Base-by-base conservation (phyloP, 2,888 invertebrate genomes). In the Drosophila neotestacea region DNA sequence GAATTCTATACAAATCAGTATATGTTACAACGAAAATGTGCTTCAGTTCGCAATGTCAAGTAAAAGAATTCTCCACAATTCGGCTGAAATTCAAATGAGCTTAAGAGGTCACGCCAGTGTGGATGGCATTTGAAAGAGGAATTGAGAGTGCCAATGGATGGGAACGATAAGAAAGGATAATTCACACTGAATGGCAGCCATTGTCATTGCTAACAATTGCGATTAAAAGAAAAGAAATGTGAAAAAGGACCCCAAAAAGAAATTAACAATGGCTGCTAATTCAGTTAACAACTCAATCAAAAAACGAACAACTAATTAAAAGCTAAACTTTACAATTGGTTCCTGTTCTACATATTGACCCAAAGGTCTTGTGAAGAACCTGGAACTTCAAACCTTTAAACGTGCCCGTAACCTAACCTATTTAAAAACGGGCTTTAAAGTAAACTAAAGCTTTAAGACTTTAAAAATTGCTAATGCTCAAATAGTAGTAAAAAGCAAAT, bases 51-150 rank as follows among this genome's bases (percentile, higher is more conserved):
- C 36, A 42, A 42, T 36, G 52, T n/a, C 10, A 47, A 36, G 38
- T 48, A 51, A 60, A 39, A 13, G 41, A 56, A 34, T 22, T 52
- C 7, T 13, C 42, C 32, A 4, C 10, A 56, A 84, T 74, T 67
- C 54, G 60, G 48, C 16, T 56, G 38, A 63, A 63, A 55, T 42
- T 61, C 58, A 71, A 75, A 71, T 79, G 61, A 56, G 46, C 64
- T 47, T 48, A 63, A 81, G 46, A 61, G 54, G 75, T 77, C 61
- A 64, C 38, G 63, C 39, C 22, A 47, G 36, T 39, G 11, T 13
- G 27, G 41, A 47, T 7, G 22, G 10, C 11, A 60, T 72, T 48
- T 41, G 22, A 5, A 47, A n/a, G 48, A 5, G 38, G 34, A 48
- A 52, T 51, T 47, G 11, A 38, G 34, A 22, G 52, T 42, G 51